Conservation (phyloP, 2,888 invertebrate species). For the Oscheius sp. region DNA sequence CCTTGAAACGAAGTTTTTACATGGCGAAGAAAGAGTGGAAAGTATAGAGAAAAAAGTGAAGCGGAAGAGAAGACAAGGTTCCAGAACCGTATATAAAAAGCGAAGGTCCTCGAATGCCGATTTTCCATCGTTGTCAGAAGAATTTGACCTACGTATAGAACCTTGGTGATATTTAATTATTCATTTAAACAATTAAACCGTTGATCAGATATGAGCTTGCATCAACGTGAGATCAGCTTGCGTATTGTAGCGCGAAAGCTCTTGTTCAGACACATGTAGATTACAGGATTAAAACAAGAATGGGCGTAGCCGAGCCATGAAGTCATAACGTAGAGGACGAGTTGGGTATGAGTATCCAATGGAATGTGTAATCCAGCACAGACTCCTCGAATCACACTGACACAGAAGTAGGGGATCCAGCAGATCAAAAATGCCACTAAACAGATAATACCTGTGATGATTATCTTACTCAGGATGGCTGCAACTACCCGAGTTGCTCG, state of each 20-base stretch:
- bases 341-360: constrained; percentile 31
- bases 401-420: constrained; percentile 62
- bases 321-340: constrained; percentile 43
- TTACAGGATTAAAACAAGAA: constrained; percentile 61
- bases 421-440: constrained; percentile 61
- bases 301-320: constrained; percentile 60
- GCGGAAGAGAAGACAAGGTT: neutral
- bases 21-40: constrained; percentile 41
- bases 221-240: constrained; percentile 32
- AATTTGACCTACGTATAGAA: constrained; percentile 10
- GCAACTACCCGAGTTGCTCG: constrained; percentile 61
- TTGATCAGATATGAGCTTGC: constrained; percentile 24
- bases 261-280: constrained; percentile 63
- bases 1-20: constrained; percentile 41
- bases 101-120: neutral
- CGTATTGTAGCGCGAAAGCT: constrained; percentile 58
- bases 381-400: constrained; percentile 54
- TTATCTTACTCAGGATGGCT: constrained; percentile 55
- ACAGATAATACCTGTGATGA: neutral
- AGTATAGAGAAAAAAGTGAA: neutral
- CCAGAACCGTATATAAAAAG: too few species aligned
- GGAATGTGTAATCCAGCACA: constrained; percentile 39
- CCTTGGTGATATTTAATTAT: constrained; percentile 18
- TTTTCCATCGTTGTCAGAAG: constrained; percentile 18
- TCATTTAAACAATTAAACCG: neutral